A percentile compares a stretch with the other conserved stretches of the same genome.
These are phyloP conservation scores for Smithornis capensis DNA, from an alignment of 2,113 vertebrate species.

Conservation along the genomic window DNA sequence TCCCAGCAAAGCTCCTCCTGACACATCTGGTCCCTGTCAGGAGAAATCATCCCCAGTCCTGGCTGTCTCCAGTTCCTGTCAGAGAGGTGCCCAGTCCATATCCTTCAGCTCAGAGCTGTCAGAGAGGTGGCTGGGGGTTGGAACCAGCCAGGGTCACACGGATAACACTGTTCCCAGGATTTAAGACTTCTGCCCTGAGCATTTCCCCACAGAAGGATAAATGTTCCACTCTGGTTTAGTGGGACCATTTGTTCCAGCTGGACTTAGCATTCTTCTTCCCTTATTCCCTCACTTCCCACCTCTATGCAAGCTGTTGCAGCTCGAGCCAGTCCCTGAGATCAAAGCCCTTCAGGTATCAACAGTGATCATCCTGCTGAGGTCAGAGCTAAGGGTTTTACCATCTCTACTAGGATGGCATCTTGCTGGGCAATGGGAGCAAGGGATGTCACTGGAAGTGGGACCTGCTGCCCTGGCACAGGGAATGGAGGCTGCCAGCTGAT, in stretches of 20 bases:
- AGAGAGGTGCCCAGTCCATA: background rate
- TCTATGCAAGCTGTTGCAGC: background rate
- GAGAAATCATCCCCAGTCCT: background rate
- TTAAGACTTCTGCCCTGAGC: background rate
- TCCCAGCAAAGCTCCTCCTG: background rate
- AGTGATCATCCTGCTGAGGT: background rate
- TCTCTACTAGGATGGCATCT: accelerated
- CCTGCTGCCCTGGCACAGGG: background rate
- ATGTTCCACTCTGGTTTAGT: background rate
- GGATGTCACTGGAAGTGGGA: background rate
- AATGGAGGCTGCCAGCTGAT: background rate
- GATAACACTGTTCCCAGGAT: background rate
- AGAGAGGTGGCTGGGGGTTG: background rate
- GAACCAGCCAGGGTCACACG: background rate
- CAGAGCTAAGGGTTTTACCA: background rate
- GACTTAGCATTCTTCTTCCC: background rate
- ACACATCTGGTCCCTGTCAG: background rate
- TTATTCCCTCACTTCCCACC: background rate
- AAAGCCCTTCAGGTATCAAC: background rate
- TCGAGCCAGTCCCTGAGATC: background rate
- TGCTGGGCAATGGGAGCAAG: background rate
- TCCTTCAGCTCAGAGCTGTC: background rate
- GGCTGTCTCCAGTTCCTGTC: background rate
- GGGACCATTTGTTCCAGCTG: background rate
- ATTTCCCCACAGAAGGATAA: background rate